phyloP scores from a whole-genome alignment of 2,797 vertebrate genomes.

The Zalophus californianus region DNA sequence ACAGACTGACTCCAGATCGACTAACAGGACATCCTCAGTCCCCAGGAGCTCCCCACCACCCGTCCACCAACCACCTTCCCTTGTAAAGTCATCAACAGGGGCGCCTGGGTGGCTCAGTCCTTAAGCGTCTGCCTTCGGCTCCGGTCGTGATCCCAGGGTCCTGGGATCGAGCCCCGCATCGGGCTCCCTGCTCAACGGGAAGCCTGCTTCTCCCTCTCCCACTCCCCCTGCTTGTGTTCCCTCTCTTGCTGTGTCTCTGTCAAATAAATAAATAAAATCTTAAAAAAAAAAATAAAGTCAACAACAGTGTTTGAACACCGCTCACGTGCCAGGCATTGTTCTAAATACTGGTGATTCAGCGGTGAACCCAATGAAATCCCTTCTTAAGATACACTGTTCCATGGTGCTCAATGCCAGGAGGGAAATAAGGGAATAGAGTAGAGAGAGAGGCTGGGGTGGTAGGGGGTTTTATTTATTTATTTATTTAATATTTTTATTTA shows the following conservation, averaged over 20 bases:
- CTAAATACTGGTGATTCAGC: not conserved
- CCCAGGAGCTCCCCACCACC: not conserved
- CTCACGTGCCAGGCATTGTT: not conserved
- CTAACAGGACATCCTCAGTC: rapidly evolving
- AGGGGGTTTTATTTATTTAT: not conserved
- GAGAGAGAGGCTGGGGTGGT: not conserved
- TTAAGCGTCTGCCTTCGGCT: too few species aligned
- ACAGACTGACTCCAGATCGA: not conserved
- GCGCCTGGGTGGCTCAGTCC: too few species aligned
- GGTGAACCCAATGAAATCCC: not conserved
- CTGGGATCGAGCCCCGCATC: too few species aligned
- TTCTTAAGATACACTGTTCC: not conserved
- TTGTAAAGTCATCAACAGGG: not conserved
- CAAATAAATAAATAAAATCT: too few species aligned
- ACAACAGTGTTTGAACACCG: not conserved
- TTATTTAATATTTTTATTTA: too few species aligned
- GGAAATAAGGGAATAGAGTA: not conserved
- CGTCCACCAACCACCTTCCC: too few species aligned
- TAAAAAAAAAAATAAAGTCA: not conserved
- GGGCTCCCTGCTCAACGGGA: too few species aligned
- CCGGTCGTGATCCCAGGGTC: too few species aligned
- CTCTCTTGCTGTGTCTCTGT: too few species aligned
- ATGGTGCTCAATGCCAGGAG: not conserved
- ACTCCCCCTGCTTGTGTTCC: too few species aligned
- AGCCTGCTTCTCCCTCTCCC: too few species aligned